Conservation (phyloP, 1,140 invertebrate genomes). For the Zeugodacus cucurbitae region DNA sequence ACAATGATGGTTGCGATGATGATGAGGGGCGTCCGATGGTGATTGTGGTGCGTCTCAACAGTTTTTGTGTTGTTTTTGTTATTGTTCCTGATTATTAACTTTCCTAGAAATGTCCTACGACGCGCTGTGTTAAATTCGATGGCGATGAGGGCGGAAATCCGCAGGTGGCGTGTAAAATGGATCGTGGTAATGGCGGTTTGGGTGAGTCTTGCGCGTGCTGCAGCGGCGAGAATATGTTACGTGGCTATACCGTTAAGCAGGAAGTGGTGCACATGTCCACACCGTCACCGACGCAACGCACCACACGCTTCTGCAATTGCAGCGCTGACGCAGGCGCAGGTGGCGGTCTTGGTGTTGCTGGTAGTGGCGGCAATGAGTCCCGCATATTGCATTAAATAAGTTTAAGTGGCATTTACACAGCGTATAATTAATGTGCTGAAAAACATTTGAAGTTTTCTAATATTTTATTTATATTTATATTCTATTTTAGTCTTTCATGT, state of each 20-base stretch:
- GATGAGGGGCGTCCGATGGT: neutral
- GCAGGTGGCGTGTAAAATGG: neutral
- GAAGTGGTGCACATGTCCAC: slow-evolving; percentile 9
- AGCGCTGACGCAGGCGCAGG: neutral
- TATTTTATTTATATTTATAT: neutral
- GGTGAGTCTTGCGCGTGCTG: neutral
- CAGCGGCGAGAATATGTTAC: slow-evolving; percentile 23
- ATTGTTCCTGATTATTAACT: neutral
- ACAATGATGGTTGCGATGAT: neutral
- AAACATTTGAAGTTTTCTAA: neutral
- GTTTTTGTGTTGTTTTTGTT: neutral
- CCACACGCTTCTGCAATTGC: neutral
- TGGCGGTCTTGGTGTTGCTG: neutral
- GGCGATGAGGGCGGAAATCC: neutral
- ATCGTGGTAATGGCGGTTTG: neutral
- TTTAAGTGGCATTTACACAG: neutral
- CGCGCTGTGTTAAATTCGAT: neutral
- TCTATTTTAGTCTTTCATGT: neutral
- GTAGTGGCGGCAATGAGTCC: neutral
- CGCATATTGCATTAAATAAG: slow-evolving; percentile 14
- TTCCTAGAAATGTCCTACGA: neutral
- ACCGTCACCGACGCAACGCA: neutral
- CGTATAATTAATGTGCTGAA: neutral
- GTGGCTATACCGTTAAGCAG: slow-evolving; percentile 23
- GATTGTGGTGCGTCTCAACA: neutral